These are phyloP conservation scores for Ganaspis sp. DNA, from an alignment of 1,140 invertebrate species.

Conservation along the genomic window DNA sequence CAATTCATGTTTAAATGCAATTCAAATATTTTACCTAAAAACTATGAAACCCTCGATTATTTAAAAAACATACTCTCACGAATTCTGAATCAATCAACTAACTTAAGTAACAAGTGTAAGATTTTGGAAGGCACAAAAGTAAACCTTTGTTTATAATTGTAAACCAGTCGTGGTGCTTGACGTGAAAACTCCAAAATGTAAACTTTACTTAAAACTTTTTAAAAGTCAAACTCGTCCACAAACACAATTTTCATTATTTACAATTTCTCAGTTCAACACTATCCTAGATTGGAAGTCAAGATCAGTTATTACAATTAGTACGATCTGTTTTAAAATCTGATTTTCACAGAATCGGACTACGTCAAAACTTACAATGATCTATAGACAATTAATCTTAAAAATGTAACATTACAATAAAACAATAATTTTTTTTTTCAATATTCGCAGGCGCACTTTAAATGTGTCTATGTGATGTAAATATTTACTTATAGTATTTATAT, in stretches of 20 bases:
- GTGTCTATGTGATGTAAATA: conserved; percentile 31
- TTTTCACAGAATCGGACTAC: background rate
- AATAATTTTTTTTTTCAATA: conserved; percentile 6
- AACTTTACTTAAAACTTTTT: conserved; percentile 8
- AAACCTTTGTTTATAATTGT: background rate
- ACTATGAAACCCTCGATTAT: too few species aligned
- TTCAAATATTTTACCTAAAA: background rate
- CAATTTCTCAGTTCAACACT: background rate
- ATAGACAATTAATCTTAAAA: conserved; percentile 3
- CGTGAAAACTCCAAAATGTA: conserved; percentile 3
- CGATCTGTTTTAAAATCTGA: conserved; percentile 22
- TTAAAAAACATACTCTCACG: conserved; percentile 12
- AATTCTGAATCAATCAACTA: conserved; percentile 19
- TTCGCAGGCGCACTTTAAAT: conserved; percentile 30
- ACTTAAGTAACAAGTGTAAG: conserved; percentile 19
- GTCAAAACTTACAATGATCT: conserved; percentile 9
- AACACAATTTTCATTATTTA: conserved; percentile 5
- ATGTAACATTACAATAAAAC: conserved; percentile 36
- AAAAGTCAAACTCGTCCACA: background rate
- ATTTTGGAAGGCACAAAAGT: conserved; percentile 27
- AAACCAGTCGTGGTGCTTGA: conserved; percentile 1
- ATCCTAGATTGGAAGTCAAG: conserved; percentile 23
- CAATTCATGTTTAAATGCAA: background rate
- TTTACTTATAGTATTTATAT: conserved; percentile 39
- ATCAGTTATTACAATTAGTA: conserved; percentile 38